A percentile compares a stretch with the other conserved stretches of the same genome.
Conservation (phyloP, 2,113 vertebrate genomes). For the Jaculus jaculus region DNA sequence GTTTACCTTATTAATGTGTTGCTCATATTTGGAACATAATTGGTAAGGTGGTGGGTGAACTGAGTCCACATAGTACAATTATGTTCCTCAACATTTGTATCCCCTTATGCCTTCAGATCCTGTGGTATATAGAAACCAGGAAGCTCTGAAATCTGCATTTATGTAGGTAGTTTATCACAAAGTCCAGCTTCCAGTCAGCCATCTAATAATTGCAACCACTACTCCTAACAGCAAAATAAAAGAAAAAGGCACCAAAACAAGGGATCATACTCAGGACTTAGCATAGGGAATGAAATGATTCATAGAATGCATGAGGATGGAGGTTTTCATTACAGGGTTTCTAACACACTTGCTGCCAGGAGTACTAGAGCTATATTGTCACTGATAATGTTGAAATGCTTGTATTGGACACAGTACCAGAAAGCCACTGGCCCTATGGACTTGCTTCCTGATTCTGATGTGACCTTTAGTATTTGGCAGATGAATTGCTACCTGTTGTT, state of each 20-base stretch:
- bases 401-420: not conserved
- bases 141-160: not conserved
- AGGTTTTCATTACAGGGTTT: not conserved
- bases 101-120: not conserved
- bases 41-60: not conserved
- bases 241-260: not conserved
- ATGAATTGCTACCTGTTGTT: not conserved
- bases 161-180: not conserved
- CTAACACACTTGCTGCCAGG: not conserved
- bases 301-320: not conserved
- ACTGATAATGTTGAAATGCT: not conserved
- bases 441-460: not conserved
- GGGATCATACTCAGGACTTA: not conserved
- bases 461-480: not conserved
- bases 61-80: not conserved
- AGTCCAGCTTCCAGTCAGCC: not conserved
- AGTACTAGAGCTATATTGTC: not conserved
- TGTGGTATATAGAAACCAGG: not conserved
- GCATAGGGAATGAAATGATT: not conserved
- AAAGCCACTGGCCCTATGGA: not conserved
- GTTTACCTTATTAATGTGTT: not conserved
- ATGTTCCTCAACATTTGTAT: not conserved
- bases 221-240: not conserved
- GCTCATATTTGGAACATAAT: not conserved
- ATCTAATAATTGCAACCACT: not conserved